phyloP scores from a whole-genome alignment of 2,113 vertebrate species.

The Rhodinocichla rosea region DNA sequence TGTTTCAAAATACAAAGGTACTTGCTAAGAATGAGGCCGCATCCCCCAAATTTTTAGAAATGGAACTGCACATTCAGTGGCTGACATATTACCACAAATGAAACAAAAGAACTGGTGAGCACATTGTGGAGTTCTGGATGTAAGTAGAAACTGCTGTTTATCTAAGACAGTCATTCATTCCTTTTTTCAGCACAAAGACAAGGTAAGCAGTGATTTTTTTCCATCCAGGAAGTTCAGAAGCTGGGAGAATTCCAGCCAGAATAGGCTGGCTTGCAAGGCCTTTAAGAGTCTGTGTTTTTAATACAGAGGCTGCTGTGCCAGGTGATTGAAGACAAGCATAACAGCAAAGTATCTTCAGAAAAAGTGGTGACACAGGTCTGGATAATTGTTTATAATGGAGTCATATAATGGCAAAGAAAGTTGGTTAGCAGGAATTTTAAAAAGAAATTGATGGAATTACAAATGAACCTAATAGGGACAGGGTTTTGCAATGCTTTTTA shows the following conservation, averaged over 20 bases:
- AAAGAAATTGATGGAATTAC: neutral
- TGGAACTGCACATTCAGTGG: neutral
- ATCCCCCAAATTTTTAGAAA: neutral
- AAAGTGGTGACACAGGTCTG: neutral
- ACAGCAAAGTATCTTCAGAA: neutral
- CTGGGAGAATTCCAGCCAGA: neutral
- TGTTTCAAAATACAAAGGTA: neutral
- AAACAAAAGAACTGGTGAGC: neutral
- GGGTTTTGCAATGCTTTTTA: neutral
- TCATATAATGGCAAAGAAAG: neutral
- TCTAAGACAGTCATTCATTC: neutral
- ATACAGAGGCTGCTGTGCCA: neutral
- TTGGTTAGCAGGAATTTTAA: neutral
- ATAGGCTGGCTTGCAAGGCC: neutral
- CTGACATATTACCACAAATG: neutral
- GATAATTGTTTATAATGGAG: neutral
- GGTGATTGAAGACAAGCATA: neutral
- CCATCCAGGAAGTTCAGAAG: neutral
- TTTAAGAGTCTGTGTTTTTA: neutral
- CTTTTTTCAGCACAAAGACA: neutral
- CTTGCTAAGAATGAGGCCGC: neutral
- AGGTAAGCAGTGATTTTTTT: neutral
- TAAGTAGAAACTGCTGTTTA: neutral
- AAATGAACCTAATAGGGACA: neutral
- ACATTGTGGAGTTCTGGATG: neutral